Base-by-base conservation (phyloP, 2,113 vertebrate genomes). In the Saguinus imperator region DNA sequence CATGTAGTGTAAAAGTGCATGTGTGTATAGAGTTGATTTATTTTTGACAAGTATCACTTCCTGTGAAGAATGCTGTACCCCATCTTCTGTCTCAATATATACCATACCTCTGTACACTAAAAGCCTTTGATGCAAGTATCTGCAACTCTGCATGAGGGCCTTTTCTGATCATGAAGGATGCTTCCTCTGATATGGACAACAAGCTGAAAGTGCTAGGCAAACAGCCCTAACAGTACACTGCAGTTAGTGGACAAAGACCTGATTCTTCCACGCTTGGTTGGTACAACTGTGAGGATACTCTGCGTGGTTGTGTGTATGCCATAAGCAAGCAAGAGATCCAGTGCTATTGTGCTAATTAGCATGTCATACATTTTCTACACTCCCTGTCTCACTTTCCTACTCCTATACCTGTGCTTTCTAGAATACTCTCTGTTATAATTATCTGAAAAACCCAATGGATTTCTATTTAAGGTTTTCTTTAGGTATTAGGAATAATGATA, bases 221-320 rank as follows among this genome's bases (percentile, higher is more conserved):
- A 43, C 14, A 89, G 66, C n/a, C 83, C 5, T 4, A n/a, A 20
- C 5, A 17, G 8, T 5, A n/a, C 5, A 52, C 1, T 13, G 43
- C 8, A 55, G 8, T 16, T 29, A 9, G 23, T 13, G 43, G 45
- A 12, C 20, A 13, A 64, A 37, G 2, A 23, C 27, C 55, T 4
- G 45, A 55, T 32, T 45, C 45, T 37, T 25, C 21, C 8, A 0
- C 0, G 18, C 25, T 12, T 0, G 0, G 29, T 20, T 5, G 13
- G 37, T 16, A n/a, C 10, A 35, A 3, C n/a, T 40, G 43, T 32
- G 5, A 79, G 37, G 23, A 23, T 3, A 3, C 4, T n/a, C n/a
- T 43, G 16, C 5, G 1, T 29, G 17, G 27, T 4, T 6, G 35
- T n/a, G 35, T 8, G 3, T 3, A 40, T 16, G 27, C 10, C 35